Evolutionary conservation across 2,113 vertebrate species (phyloP), one percentile per base, ranked within the genome.

Genomic region (Scalopus aquaticus): DNA sequence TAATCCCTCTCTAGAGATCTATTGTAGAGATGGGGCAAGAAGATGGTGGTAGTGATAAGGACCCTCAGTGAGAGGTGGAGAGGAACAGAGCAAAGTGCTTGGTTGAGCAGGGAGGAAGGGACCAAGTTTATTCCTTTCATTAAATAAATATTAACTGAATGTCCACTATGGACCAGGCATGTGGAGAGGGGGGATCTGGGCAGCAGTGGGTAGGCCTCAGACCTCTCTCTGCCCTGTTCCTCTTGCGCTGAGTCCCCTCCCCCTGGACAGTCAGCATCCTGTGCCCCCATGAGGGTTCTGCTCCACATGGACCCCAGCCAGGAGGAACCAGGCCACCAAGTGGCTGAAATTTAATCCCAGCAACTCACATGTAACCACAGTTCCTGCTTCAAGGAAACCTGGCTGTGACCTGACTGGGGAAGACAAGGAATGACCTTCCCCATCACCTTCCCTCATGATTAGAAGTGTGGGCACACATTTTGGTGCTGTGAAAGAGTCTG

Each of bases 381-480:
- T 39, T 42, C 72, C 83, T 76, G 62, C 81, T 35, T 60, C 1
- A 7, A 35, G 92, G 60, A 88, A 88, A 65, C 67, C 81, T 78
- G 49, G 65, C 32, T 72, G 60, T 77, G 91, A 89, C 49, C 5
- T 73, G 86, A 87, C 49, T 2, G 19, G 64, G 54, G 24, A 65
- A 89, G 86, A 58, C n/a, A 32, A 74, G 72, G 85, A 90, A 37
- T 79, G 91, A 76, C 93, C 58, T 95, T 94, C 92, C 19, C 64
- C 0, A 5, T 56, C n/a, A 15, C 10, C 44, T 74, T 9, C n/a
- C n/a, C 56, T 32, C 62, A 0, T 32, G 88, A 60, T 30, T 74
- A 58, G 65, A 62, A 76, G 17, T 11, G 16, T 11, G 9, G 54
- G 44, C 28, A 56, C 74, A 73, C 35, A 20, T 13, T 69, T 32